Evolutionary conservation across 2,888 invertebrate genomes (phyloP), one percentile per base, ranked within the genome.

Genomic region (Synergus itoensis): DNA sequence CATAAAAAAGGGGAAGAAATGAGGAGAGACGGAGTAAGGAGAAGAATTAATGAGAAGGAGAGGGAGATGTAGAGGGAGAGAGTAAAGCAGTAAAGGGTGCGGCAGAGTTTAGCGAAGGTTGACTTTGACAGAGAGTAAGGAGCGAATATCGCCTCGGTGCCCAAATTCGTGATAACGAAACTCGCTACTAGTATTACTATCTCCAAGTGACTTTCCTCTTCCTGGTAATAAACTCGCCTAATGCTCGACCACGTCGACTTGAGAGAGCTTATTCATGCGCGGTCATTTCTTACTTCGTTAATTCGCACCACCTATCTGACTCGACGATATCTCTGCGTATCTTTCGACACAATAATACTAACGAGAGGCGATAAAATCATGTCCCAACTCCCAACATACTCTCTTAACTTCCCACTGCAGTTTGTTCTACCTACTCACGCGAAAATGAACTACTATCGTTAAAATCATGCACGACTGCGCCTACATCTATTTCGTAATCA

Each of bases 91-190:
- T 9, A 62, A 28, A 14, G 40, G 62, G 48, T 48, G 28, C 3
- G 28, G 28, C 28, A 41, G n/a, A 76, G 21, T 60, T 60, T 60
- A 60, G 21, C 11, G 60, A 21, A 28, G 60, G 60, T 36, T 60
- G 78, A 62, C 78, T 69, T 48, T 36, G 69, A 73, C 28, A 73
- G 48, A 45, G 77, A 79, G 81, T 76, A 63, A 77, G 64, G 80
- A 81, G 82, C 80, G 77, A 76, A 85, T 79, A 86, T 86, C 83
- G 85, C 81, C 79, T 87, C 87, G 87, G 87, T 87, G 88, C 86
- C 84, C 87, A 88, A 88, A 88, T 88, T 84, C 84, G 85, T 84
- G 87, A 88, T 88, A 88, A 88, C 86, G 84, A 86, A 88, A 86
- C 83, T 83, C 81, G 82, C 84, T 82, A 80, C 83, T 81, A 41